phyloP scores from a whole-genome alignment of 2,797 vertebrate species.

The Cichlasoma orientale region DNA sequence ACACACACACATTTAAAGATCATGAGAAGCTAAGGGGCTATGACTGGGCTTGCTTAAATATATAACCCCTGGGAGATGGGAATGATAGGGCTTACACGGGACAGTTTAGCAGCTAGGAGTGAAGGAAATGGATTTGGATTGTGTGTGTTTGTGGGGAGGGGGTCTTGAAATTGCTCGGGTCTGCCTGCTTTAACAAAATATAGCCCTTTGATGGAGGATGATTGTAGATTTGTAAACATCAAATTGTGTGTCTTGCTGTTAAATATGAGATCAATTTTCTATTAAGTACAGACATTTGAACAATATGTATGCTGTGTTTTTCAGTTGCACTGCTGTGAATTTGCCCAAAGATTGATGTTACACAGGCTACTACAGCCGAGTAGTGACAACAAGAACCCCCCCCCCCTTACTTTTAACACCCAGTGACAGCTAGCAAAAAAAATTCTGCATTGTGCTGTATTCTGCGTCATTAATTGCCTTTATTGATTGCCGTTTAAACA shows the following conservation, averaged over 20 bases:
- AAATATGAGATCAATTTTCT: conserved; percentile 9
- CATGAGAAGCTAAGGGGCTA: conserved; percentile 28
- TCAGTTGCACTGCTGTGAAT: conserved; percentile 46
- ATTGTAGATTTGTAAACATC: conserved; percentile 24
- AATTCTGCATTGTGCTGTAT: conserved; percentile 13
- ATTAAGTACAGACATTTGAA: neutral
- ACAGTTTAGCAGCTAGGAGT: conserved; percentile 32
- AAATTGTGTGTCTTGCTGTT: conserved; percentile 5
- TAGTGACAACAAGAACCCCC: conserved; percentile 53
- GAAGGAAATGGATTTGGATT: conserved; percentile 27
- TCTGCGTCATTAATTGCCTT: conserved; percentile 62
- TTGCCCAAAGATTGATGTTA: conserved; percentile 58
- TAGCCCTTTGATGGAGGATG: conserved; percentile 14
- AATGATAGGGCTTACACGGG: conserved; percentile 60
- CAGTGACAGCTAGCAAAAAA: conserved; percentile 19
- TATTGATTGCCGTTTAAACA: conserved; percentile 65
- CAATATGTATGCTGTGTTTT: neutral
- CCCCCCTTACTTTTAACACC: conserved; percentile 33
- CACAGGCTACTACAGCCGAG: conserved; percentile 27
- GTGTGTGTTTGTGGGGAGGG: conserved; percentile 8
- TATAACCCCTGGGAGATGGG: conserved; percentile 56
- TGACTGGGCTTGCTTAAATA: conserved; percentile 51
- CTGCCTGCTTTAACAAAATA: conserved; percentile 13
- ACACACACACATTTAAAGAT: conserved; percentile 32
- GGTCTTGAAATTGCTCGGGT: conserved; percentile 32